Conservation (phyloP, 2,113 vertebrate species). For the Glareola pratincola region DNA sequence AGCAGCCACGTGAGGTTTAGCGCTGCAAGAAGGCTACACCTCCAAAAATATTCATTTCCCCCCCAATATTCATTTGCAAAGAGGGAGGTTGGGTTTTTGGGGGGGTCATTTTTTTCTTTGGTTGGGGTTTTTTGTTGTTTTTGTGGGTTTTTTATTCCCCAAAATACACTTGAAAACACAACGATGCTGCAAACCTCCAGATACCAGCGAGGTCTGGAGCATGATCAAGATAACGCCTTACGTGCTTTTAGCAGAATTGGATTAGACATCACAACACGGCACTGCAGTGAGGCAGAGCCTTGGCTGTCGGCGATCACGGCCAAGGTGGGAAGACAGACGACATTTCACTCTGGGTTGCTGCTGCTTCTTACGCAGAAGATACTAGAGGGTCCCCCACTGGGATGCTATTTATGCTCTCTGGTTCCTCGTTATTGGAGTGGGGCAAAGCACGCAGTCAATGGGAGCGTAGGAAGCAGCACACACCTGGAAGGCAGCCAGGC, state of each 20-base stretch:
- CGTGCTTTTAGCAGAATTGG: background rate
- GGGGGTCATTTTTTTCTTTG: too few species aligned
- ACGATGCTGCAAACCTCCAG: background rate
- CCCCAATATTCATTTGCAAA: background rate
- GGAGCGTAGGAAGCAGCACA: background rate
- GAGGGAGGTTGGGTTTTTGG: too few species aligned
- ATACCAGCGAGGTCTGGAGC: accelerated
- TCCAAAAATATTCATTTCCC: background rate
- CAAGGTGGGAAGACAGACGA: background rate
- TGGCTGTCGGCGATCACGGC: background rate
- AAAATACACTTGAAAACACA: background rate
- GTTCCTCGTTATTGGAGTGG: background rate
- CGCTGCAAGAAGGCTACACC: background rate
- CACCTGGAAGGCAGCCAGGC: background rate
- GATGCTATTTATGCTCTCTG: background rate
- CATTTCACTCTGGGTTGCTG: background rate
- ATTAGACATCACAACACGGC: background rate
- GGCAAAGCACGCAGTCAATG: background rate
- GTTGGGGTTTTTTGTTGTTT: background rate
- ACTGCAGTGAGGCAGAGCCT: background rate
- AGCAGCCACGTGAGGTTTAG: background rate
- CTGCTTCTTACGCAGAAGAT: background rate
- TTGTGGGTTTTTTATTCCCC: background rate
- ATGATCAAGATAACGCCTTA: accelerated
- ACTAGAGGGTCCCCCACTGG: background rate